Evolutionary conservation across 2,113 vertebrate genomes (phyloP).

Genomic region (Colaptes auratus): DNA sequence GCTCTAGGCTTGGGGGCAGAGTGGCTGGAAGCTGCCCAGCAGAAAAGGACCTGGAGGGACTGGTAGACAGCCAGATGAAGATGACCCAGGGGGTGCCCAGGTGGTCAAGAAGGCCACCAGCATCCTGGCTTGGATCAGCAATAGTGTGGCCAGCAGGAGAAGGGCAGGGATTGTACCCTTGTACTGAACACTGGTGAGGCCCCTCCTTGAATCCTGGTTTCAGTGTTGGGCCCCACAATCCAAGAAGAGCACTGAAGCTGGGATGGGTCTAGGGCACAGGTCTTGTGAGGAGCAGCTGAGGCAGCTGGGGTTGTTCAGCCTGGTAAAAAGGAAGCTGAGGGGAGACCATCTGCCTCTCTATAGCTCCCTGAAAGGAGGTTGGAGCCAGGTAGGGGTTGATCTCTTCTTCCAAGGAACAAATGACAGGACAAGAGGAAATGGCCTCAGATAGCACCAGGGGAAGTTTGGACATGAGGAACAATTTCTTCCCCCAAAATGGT

Average conservation of each 20-base stretch:
- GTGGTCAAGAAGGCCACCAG: background rate
- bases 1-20: background rate
- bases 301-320: too few species aligned
- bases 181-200: background rate
- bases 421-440: too few species aligned
- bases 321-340: too few species aligned
- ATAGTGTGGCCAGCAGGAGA: background rate
- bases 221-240: background rate
- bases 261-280: background rate
- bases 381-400: too few species aligned
- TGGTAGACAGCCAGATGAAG: background rate
- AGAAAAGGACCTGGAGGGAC: background rate
- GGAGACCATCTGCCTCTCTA: too few species aligned
- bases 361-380: too few species aligned
- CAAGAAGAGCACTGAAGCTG: background rate
- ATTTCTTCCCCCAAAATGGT: too few species aligned
- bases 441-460: too few species aligned
- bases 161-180: background rate
- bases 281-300: background rate
- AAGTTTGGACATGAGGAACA: too few species aligned
- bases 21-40: background rate
- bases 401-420: too few species aligned
- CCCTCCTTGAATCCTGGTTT: background rate
- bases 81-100: background rate
- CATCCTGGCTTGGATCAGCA: background rate